phyloP scores from a whole-genome alignment of 2,888 invertebrate species.

The Mystacides longicornis region DNA sequence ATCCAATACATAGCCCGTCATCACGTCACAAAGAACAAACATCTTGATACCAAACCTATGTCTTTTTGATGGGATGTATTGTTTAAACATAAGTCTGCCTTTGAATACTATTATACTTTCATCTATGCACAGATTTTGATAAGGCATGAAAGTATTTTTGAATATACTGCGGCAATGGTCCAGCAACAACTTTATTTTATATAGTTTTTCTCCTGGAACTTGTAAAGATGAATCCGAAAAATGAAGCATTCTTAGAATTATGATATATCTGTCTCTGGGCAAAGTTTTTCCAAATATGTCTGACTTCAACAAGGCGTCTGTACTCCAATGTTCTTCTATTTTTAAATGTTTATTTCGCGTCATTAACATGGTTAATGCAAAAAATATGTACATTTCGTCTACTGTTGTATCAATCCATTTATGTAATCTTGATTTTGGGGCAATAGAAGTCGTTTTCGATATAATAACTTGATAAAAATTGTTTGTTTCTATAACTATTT shows the following conservation, averaged over 20 bases:
- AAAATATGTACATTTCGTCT: background rate
- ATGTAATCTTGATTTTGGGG: background rate
- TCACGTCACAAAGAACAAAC: slow-evolving; percentile 9
- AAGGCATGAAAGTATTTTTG: background rate
- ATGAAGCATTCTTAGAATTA: background rate
- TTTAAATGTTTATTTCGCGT: background rate
- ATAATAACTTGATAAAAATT: background rate
- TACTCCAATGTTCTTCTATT: slow-evolving; percentile 2
- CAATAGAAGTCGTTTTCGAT: background rate
- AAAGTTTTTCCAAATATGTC: background rate
- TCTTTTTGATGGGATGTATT: slow-evolving; percentile 10
- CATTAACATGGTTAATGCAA: background rate
- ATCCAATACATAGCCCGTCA: slow-evolving; percentile 4
- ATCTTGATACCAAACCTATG: slow-evolving; percentile 12
- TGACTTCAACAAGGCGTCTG: background rate
- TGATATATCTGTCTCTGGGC: background rate
- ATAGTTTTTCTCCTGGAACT: background rate
- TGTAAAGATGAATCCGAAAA: background rate
- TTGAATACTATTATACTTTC: slow-evolving; percentile 8
- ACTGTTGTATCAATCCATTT: background rate
- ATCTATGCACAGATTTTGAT: background rate
- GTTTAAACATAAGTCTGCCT: slow-evolving; percentile 6
- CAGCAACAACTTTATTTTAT: background rate
- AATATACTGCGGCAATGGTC: background rate
- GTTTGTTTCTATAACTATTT: background rate